Conservation (phyloP, 2,113 vertebrate genomes). For the Tauraco erythrolophus region DNA sequence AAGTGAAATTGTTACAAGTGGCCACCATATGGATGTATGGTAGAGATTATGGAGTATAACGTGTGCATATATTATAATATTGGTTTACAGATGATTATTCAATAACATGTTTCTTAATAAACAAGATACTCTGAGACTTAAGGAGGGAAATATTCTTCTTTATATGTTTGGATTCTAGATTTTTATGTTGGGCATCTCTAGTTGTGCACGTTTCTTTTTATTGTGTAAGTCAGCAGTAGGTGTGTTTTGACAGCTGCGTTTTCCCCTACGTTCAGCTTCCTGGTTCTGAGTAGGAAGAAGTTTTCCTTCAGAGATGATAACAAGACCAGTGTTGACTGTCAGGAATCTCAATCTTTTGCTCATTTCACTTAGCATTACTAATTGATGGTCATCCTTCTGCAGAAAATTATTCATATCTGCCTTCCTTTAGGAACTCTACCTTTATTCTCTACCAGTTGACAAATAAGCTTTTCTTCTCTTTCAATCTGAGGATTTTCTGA, state of each 20-base stretch:
- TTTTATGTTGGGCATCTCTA: neutral
- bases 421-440: neutral
- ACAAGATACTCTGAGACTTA: neutral
- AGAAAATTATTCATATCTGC: neutral
- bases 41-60: neutral
- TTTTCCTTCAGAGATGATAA: neutral
- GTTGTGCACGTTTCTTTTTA: neutral
- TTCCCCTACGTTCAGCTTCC: neutral
- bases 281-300: neutral
- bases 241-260: neutral
- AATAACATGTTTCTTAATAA: neutral
- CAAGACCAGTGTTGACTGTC: neutral
- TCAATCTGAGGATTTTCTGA: neutral
- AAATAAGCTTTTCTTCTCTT: neutral
- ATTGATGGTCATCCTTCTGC: neutral
- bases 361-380: neutral
- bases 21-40: neutral
- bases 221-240: neutral
- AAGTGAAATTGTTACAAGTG: neutral
- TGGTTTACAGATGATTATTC: neutral
- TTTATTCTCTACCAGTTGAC: neutral
- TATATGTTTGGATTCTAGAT: neutral
- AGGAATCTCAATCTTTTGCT: neutral
- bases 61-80: neutral
- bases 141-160: neutral